Base-by-base conservation (phyloP, 2,113 vertebrate species). In the Leptodactylus fuscus region DNA sequence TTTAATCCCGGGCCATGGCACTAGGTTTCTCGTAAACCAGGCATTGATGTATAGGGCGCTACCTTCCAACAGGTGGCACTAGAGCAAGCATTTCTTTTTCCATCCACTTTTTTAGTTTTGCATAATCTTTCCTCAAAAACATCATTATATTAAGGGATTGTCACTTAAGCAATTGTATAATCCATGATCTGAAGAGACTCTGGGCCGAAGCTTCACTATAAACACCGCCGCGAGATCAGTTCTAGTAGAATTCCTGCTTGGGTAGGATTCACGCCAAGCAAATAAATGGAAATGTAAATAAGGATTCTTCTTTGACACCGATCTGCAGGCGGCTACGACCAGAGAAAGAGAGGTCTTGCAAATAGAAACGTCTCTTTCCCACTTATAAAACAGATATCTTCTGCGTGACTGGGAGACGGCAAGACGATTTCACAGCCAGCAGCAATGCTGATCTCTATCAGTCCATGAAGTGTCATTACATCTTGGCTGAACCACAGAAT, bases 341-440 rank as follows among this genome's bases (percentile, higher is more conserved):
- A 38, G 65, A 22, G 65, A 36, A 44, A 38, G 4, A 22, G 65
- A 38, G 65, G 65, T 36, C 11, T 46, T 27, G 24, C 38, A 73
- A 46, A 75, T 49, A 75, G 18, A 69, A 75, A 75, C 8, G n/a
- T 48, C 41, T 49, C 44, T 12, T 67, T 60, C 79, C 58, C 79
- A 65, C 62, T 81, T 81, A 65, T 65, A 81, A 65, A 67, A 81
- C 10, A n/a, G 79, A 67, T 48, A 65, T 48, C 24, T 46, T 46
- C 60, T 81, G 79, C 79, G 60, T 81, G 79, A 62, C 79, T 49
- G 79, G 38, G 16, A 22, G 34, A 46, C 5, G 9, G 38, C 3
- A 29, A 6, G 79, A 62, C 38, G 6, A 81, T 81, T 81, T 81
- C 79, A 81, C 79, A 81, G 79, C 79, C 20, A 32, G 62, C 27